phyloP scores from a whole-genome alignment of 2,888 invertebrate genomes.

The Flexamia atlantica region DNA sequence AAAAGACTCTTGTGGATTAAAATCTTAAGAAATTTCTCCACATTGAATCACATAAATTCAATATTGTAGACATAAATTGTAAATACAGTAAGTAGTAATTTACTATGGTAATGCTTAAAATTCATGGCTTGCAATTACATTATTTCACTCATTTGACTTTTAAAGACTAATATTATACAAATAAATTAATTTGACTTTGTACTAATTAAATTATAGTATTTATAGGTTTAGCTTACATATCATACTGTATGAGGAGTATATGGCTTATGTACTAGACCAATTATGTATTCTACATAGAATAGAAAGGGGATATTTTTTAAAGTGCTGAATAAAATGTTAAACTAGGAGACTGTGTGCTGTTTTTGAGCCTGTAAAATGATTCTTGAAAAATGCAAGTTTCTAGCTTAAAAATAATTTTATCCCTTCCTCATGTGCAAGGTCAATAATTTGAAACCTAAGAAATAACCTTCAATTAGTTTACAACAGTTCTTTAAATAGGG shows the following conservation, averaged over 20 bases:
- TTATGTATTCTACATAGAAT: conserved; percentile 65
- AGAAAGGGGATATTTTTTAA: conserved; percentile 66
- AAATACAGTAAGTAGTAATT: conserved; percentile 35
- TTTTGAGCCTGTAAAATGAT: not conserved
- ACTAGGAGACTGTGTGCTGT: conserved; percentile 2
- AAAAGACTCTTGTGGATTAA: not conserved
- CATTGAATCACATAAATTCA: conserved; percentile 11
- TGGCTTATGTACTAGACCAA: conserved; percentile 66
- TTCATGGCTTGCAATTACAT: conserved; percentile 33
- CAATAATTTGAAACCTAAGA: too few species aligned
- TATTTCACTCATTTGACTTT: conserved; percentile 59
- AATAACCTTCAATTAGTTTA: too few species aligned
- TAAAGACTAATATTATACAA: conserved; percentile 64
- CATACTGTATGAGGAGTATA: conserved; percentile 62
- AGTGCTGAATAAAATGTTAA: conserved; percentile 63
- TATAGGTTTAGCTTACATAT: conserved; percentile 66
- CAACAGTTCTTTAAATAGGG: too few species aligned
- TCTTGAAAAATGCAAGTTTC: too few species aligned
- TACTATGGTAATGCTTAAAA: conserved; percentile 34
- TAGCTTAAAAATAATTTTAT: too few species aligned
- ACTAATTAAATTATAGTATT: conserved; percentile 61
- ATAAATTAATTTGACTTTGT: conserved; percentile 62
- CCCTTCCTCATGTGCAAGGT: too few species aligned
- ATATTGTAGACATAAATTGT: conserved; percentile 37
- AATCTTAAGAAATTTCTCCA: conserved; percentile 22